Conservation (phyloP, 2,113 vertebrate species). For the Pelvicachromis taeniatus region DNA sequence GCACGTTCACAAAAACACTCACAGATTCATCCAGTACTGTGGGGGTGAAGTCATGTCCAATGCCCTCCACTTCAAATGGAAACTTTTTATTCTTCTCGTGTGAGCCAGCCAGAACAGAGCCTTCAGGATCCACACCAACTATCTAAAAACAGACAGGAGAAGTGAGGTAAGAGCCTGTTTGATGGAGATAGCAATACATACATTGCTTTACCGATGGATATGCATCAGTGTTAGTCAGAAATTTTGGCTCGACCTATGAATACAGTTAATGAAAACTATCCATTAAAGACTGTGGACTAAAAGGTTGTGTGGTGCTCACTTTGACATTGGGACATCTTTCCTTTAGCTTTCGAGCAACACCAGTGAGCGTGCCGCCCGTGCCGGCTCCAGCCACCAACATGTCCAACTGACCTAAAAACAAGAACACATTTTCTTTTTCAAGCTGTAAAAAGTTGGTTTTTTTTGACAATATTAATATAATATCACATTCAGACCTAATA, state of each 20-base stretch:
- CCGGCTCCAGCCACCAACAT: constrained; percentile 85
- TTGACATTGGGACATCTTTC: constrained; percentile 85
- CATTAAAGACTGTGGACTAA: not conserved
- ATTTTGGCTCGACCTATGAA: not conserved
- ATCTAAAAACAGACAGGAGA: constrained; percentile 65
- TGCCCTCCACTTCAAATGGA: constrained; percentile 87
- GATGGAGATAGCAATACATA: not conserved
- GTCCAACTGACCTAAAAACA: constrained; percentile 80
- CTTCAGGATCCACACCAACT: constrained; percentile 86
- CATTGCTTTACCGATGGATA: not conserved
- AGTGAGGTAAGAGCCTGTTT: not conserved
- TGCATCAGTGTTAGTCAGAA: not conserved
- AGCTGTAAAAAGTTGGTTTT: fast-evolving
- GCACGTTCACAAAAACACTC: constrained; percentile 2
- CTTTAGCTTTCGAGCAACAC: constrained; percentile 86
- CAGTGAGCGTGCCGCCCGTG: constrained; percentile 88
- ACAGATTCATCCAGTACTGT: constrained; percentile 86
- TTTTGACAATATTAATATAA: not conserved
- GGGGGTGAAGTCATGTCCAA: constrained; percentile 89
- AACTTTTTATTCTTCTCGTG: constrained; percentile 76
- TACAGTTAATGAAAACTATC: not conserved
- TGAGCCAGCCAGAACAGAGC: constrained; percentile 81
- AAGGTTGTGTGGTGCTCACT: constrained; percentile 15
- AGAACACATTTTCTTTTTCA: not conserved
- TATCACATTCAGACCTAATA: not conserved